Evolutionary conservation across 1,140 invertebrate species (phyloP), one percentile per base, ranked within the genome.

Genomic region (Spodoptera frugiperda): DNA sequence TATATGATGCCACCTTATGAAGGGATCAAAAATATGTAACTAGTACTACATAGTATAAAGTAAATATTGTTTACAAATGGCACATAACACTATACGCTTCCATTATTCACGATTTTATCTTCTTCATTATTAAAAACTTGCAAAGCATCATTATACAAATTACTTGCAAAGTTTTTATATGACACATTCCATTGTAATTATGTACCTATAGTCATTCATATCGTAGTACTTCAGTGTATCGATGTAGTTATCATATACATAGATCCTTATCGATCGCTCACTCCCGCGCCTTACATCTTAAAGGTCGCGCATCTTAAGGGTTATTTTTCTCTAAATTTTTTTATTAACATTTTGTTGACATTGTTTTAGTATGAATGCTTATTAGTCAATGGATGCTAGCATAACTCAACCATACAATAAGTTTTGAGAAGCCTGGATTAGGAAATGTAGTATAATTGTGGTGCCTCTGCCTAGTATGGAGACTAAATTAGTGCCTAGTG

Each of bases 21-120:
- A 12, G 76, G 78, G n/a, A 74, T 88, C 61, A 88, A 91, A 83
- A 39, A 39, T 39, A 89, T 91, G 78, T 91, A 86, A 91, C 79
- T 55, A 30, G 6, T 9, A 39, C 1, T 46, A 67, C 10, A 49
- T 49, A 14, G 17, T 48, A 10, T 6, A 19, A 10, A 57, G 14
- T 61, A 6, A 39, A 14, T 61, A n/a, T 15, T 61, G 57, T 61
- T 46, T 78, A 74, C 70, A 70, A 68, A 79, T 79, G 21, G 15
- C 39, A 5, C 17, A 21, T 21, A 65, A 65, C 6, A 12, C 19
- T 25, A 19, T 4, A 63, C 46, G 61, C 21, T 14, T 67, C 39
- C 17, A 25, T 49, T 67, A 49, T 49, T 67, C 39, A 67, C 49
- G 19, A n/a, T 67, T 67, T 49, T 46, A 67, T 67, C 25, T 67